These are phyloP conservation scores for Urocyon cinereoargenteus DNA, from an alignment of 2,797 vertebrate genomes.

Conservation along the genomic window DNA sequence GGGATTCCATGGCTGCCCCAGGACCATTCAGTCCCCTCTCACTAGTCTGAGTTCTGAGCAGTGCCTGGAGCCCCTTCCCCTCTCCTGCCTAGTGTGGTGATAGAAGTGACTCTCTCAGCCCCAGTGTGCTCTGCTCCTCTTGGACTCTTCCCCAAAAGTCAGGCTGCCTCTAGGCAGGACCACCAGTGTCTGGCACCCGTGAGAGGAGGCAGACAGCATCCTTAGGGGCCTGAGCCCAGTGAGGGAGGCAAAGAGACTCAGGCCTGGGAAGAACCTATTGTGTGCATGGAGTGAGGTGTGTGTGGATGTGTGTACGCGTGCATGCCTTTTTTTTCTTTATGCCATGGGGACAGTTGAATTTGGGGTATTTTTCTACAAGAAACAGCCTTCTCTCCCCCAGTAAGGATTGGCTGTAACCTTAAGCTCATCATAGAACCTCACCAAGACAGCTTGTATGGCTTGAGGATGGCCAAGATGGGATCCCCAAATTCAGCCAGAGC, in stretches of 20 bases:
- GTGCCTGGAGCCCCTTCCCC: not conserved
- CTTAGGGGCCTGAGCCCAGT: not conserved
- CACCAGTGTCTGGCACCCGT: not conserved
- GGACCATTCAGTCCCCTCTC: not conserved
- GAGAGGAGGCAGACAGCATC: not conserved
- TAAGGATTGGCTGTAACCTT: slow-evolving; percentile 1
- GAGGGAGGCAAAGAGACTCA: not conserved
- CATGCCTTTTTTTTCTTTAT: slow-evolving; percentile 73
- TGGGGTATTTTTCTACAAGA: slow-evolving; percentile 70
- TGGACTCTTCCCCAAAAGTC: not conserved
- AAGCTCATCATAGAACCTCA: not conserved
- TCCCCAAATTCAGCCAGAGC: slow-evolving; percentile 51
- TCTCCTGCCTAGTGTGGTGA: not conserved
- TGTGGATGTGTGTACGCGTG: slow-evolving; percentile 61
- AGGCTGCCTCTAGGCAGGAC: not conserved
- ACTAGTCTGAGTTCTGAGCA: not conserved
- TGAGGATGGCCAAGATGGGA: slow-evolving; percentile 37
- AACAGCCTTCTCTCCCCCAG: slow-evolving; percentile 31
- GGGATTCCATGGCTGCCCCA: not conserved
- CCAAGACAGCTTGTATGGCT: not conserved
- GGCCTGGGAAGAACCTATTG: not conserved
- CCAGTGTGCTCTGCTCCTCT: not conserved
- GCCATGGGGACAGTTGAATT: slow-evolving; percentile 70
- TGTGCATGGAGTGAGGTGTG: slow-evolving; percentile 65
- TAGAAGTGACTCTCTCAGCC: not conserved